Percentiles rank a stretch among this genome's conserved stretches.
Conservation (phyloP, 1,140 invertebrate genomes). For the Drosophila obscura region DNA sequence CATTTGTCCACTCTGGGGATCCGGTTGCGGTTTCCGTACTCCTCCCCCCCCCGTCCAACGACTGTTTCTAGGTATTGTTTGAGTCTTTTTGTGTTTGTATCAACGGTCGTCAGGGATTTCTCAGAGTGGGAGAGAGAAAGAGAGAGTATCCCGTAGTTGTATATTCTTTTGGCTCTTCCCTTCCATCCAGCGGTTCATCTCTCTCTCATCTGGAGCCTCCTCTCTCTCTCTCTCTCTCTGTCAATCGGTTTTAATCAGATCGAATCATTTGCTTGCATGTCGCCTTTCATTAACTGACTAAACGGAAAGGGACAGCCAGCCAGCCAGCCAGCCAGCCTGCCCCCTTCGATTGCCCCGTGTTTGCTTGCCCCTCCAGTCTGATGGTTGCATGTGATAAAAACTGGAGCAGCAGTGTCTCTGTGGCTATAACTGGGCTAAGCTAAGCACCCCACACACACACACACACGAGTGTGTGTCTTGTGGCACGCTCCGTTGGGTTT, state of each 20-base stretch:
- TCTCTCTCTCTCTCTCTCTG: not conserved
- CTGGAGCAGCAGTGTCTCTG: constrained; percentile 59
- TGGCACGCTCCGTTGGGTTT: constrained; percentile 64
- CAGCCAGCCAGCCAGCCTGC: not conserved
- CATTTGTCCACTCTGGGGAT: constrained; percentile 47
- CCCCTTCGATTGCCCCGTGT: not conserved
- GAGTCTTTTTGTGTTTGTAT: too few relatives aligned
- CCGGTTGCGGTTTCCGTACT: not conserved
- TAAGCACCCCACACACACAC: constrained; percentile 37
- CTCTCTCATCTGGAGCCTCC: not conserved
- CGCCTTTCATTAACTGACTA: constrained; percentile 48
- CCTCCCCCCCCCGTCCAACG: too few relatives aligned
- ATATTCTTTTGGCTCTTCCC: too few relatives aligned
- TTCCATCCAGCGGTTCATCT: not conserved
- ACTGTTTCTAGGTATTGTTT: too few relatives aligned
- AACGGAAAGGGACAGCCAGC: constrained; percentile 24
- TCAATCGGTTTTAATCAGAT: constrained; percentile 39
- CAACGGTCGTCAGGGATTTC: too few relatives aligned
- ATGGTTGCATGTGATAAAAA: constrained; percentile 74
- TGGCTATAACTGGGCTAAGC: constrained; percentile 58
- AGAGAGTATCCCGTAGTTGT: not conserved
- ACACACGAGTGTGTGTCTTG: constrained; percentile 23
- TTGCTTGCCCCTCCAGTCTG: constrained; percentile 18
- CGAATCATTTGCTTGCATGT: constrained; percentile 39
- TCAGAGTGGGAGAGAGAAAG: not conserved